Percentiles rank a stretch among this genome's conserved stretches.
phyloP scores from a whole-genome alignment of 2,888 invertebrate genomes.

The Parnassius orleans region DNA sequence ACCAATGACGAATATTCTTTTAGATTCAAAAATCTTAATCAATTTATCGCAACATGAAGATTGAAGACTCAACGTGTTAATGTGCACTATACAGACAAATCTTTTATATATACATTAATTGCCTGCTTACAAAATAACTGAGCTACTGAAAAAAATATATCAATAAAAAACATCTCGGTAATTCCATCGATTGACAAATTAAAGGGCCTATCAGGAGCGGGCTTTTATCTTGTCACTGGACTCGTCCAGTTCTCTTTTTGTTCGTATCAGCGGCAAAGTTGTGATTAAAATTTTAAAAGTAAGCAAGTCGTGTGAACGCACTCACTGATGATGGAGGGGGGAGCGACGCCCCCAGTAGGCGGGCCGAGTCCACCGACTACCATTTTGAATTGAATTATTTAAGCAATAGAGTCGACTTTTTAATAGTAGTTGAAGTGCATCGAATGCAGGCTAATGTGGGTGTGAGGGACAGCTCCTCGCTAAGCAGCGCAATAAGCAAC shows the following conservation, averaged over 20 bases:
- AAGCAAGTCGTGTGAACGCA: constrained; percentile 57
- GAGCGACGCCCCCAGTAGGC: constrained; percentile 76
- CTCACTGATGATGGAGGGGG: constrained; percentile 55
- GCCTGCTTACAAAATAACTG: no score
- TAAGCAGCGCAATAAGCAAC: constrained; percentile 63
- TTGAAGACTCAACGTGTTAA: no score
- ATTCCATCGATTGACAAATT: constrained; percentile 28
- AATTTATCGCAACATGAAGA: no score
- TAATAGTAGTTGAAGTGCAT: constrained; percentile 47
- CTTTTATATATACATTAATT: no score
- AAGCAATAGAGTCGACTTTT: constrained; percentile 30
- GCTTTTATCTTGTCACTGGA: constrained; percentile 53
- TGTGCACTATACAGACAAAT: no score
- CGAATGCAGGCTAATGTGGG: constrained; percentile 63
- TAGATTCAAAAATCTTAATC: no score
- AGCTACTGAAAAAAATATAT: neutral
- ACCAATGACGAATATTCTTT: no score
- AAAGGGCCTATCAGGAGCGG: constrained; percentile 37
- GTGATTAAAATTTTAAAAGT: constrained; percentile 78
- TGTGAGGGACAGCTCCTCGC: constrained; percentile 62
- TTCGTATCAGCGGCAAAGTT: constrained; percentile 67
- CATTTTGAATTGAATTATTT: constrained; percentile 40
- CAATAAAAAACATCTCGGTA: constrained; percentile 10
- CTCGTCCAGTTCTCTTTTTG: constrained; percentile 61
- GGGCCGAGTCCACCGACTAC: constrained; percentile 48